Percentiles rank a stretch among this genome's conserved stretches.
phyloP scores from a whole-genome alignment of 2,888 invertebrate genomes.

The Leptarthrus brevirostris region DNA sequence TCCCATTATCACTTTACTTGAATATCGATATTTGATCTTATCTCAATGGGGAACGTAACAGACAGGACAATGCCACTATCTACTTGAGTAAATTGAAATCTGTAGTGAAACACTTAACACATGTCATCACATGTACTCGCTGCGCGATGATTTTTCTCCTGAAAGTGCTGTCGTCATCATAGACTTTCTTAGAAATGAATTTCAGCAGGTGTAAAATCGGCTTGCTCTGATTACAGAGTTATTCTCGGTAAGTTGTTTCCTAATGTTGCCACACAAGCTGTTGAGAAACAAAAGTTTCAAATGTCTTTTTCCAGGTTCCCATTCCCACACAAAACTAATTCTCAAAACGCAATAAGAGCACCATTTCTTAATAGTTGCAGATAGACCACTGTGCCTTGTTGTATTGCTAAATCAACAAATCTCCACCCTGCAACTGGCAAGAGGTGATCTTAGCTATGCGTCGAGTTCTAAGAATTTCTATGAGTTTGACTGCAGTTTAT shows the following conservation, averaged over 20 bases:
- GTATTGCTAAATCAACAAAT: background rate
- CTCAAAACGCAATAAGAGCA: conserved; percentile 29
- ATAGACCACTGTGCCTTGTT: background rate
- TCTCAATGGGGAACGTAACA: conserved; percentile 9
- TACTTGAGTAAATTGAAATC: conserved; percentile 23
- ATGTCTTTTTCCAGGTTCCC: background rate
- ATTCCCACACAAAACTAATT: conserved; percentile 34
- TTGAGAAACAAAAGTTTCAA: conserved; percentile 1
- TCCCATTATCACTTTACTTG: conserved; percentile 40
- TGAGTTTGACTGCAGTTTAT: too few relatives aligned
- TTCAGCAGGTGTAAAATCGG: background rate
- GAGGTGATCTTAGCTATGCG: background rate
- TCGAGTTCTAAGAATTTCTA: background rate
- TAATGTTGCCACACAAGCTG: conserved; percentile 14
- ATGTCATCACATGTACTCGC: conserved; percentile 36
- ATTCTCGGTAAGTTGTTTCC: conserved; percentile 1
- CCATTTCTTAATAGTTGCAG: background rate
- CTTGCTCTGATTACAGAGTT: conserved; percentile 11
- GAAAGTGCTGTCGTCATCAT: conserved; percentile 28
- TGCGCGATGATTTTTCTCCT: conserved; percentile 14
- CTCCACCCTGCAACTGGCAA: background rate
- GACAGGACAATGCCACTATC: conserved; percentile 40
- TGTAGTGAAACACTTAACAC: conserved; percentile 30
- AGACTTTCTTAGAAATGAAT: background rate
- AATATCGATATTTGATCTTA: conserved; percentile 34